These are phyloP conservation scores for Nesoenas mayeri DNA, from an alignment of 2,113 vertebrate genomes.

Conservation along the genomic window DNA sequence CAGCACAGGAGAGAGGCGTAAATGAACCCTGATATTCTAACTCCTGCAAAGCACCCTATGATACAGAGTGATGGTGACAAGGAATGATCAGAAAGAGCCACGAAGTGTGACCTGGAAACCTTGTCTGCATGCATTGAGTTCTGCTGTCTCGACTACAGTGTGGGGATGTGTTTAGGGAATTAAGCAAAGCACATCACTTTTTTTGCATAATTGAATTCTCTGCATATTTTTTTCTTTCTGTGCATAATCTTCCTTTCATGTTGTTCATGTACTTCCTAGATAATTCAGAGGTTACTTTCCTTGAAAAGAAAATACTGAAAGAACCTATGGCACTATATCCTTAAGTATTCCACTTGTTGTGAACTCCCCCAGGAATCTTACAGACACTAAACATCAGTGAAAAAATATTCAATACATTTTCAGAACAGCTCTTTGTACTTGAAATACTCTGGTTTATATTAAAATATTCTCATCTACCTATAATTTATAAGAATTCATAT, in stretches of 20 bases:
- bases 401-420: constrained; percentile 60
- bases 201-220: constrained; percentile 80
- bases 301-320: constrained; percentile 73
- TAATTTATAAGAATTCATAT: constrained; percentile 58
- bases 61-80: not conserved
- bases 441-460: constrained; percentile 67
- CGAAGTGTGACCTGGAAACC: constrained; percentile 46
- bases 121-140: not conserved
- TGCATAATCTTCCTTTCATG: constrained; percentile 74
- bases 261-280: constrained; percentile 72
- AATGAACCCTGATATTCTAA: accelerated
- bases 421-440: constrained; percentile 71
- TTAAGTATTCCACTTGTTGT: constrained; percentile 80
- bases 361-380: constrained; percentile 71
- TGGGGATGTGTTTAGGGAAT: constrained; percentile 63
- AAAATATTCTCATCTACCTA: constrained; percentile 70
- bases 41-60: not conserved
- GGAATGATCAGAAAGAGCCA: constrained; percentile 12
- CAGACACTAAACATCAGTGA: constrained; percentile 68
- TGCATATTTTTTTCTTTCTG: constrained; percentile 72
- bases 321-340: constrained; percentile 73
- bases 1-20: not conserved
- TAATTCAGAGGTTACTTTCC: constrained; percentile 77
- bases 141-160: constrained; percentile 9
- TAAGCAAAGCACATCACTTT: constrained; percentile 74